Percentiles rank a stretch among this genome's conserved stretches.
These are phyloP conservation scores for Calliphora vomitoria DNA, from an alignment of 2,888 invertebrate genomes.

Conservation along the genomic window DNA sequence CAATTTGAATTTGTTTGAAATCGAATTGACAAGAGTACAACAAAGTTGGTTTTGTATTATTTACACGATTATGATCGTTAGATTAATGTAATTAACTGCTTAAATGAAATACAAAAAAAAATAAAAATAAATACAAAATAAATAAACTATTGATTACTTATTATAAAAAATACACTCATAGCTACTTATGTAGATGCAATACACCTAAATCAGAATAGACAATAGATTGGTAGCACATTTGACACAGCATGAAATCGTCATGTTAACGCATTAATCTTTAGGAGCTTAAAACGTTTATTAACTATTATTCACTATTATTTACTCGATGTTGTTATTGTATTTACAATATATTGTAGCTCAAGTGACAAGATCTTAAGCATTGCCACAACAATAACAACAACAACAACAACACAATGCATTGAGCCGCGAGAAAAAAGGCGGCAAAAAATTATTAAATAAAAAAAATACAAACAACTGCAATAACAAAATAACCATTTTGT, in stretches of 20 bases:
- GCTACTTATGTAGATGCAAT: not conserved
- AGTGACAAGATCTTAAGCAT: constrained; percentile 39
- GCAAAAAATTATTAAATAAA: constrained; percentile 39
- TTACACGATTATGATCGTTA: constrained; percentile 66
- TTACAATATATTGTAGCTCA: constrained; percentile 25
- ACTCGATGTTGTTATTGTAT: constrained; percentile 27
- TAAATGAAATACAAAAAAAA: constrained; percentile 14
- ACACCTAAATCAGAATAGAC: constrained; percentile 66
- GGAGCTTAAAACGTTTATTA: constrained; percentile 59
- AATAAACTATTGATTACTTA: constrained; percentile 15
- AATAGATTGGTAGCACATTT: constrained; percentile 69
- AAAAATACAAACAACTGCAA: not conserved
- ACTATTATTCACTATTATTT: constrained; percentile 45
- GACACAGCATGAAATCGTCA: constrained; percentile 73
- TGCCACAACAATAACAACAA: not conserved
- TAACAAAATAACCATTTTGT: constrained; percentile 63
- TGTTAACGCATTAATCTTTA: constrained; percentile 80
- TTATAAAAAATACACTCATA: constrained; percentile 75
- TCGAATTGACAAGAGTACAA: constrained; percentile 59
- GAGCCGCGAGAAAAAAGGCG: constrained; percentile 54
- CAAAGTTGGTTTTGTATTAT: constrained; percentile 64
- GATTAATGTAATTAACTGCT: constrained; percentile 67
- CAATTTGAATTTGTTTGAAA: constrained; percentile 61
- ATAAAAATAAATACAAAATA: not conserved
- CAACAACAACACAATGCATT: not conserved